A percentile compares a stretch with the other conserved stretches of the same genome.
Conservation (phyloP, 1,140 invertebrate genomes). For the Ylistrum balloti region DNA sequence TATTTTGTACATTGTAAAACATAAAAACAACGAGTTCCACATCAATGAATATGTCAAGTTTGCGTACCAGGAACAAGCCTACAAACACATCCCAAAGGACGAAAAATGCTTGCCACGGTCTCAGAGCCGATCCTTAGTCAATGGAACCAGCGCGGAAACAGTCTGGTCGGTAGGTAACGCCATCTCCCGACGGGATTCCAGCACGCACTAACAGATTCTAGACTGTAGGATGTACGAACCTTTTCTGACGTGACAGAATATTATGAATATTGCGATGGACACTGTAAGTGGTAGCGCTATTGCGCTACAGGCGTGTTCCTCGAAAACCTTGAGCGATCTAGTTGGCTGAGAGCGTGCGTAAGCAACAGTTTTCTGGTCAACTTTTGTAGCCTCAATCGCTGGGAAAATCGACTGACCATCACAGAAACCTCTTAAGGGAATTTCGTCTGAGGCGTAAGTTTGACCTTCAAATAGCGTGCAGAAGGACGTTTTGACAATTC, state of each 20-base stretch:
- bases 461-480: not conserved
- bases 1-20: too few relatives aligned
- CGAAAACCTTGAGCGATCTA: not conserved
- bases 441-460: not conserved
- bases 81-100: not conserved
- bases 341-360: not conserved
- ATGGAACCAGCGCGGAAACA: not conserved
- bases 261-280: not conserved
- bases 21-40: too few relatives aligned
- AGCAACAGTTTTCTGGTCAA: not conserved
- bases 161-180: not conserved
- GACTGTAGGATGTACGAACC: not conserved
- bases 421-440: not conserved
- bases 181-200: not conserved
- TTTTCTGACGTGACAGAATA: not conserved
- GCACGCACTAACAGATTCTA: not conserved
- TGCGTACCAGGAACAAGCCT: too few relatives aligned
- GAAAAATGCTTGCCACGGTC: not conserved
- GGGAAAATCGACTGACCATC: not conserved
- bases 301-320: not conserved
- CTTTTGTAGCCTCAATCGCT: not conserved
- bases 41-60: too few relatives aligned
- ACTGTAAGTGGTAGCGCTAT: not conserved
- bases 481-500: not conserved
- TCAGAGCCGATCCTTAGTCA: not conserved